A percentile compares a stretch with the other conserved stretches of the same genome.
phyloP scores from a whole-genome alignment of 2,113 vertebrate species.

The Megaptera novaeangliae region DNA sequence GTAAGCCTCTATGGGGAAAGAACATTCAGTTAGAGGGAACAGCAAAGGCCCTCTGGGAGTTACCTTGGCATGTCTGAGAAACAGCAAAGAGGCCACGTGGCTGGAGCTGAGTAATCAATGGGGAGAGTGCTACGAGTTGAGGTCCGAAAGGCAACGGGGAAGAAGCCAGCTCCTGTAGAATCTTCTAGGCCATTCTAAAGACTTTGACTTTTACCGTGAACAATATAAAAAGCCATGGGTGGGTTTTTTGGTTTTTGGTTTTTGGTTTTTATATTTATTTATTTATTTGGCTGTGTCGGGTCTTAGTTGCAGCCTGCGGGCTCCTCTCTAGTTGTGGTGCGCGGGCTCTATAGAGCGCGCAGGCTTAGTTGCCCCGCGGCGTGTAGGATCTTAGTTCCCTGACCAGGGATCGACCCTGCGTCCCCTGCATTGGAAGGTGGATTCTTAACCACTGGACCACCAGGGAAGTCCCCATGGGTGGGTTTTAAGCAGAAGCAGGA shows the following conservation, averaged over 20 bases:
- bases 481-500: background rate
- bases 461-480: background rate
- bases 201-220: conserved; percentile 20
- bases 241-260: too few species aligned
- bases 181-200: conserved; percentile 1
- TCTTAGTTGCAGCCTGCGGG: too few species aligned
- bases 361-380: too few species aligned
- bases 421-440: too few species aligned
- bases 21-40: conserved; percentile 8
- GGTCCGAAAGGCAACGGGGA: background rate
- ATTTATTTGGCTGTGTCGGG: too few species aligned
- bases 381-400: too few species aligned
- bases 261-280: too few species aligned
- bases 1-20: background rate
- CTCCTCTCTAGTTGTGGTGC: too few species aligned
- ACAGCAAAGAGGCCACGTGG: background rate
- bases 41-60: background rate
- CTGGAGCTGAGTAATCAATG: conserved; percentile 6
- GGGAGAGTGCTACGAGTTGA: background rate
- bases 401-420: too few species aligned
- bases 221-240: background rate
- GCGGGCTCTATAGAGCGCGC: too few species aligned
- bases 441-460: too few species aligned
- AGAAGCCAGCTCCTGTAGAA: background rate
- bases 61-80: background rate